Evolutionary conservation across 2,797 vertebrate genomes (phyloP), one percentile per base, ranked within the genome.

Genomic region (Enteromius treurensis): DNA sequence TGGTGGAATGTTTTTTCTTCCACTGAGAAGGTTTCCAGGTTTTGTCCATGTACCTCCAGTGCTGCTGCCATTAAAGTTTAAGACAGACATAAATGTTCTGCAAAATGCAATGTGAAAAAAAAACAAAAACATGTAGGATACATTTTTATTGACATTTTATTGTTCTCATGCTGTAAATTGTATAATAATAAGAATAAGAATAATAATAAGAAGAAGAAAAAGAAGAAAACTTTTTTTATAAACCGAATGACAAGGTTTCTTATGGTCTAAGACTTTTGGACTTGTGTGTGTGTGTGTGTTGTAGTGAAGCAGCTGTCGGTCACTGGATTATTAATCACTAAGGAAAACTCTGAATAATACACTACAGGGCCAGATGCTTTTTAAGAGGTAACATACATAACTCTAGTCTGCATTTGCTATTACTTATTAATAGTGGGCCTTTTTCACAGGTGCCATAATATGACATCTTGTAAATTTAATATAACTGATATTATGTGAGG

Each of bases 251-350:
- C 26, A 14, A 55, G 10, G 21, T n/a, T 21, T 62, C 13, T 26
- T 14, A 13, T 29, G 23, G 23, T 29, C 58, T 29, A 13, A 62
- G 58, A 62, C 5, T 62, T 62, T 62, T 62, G 23, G 58, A 29
- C 26, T 13, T 51, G 32, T 67, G 32, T 67, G 64, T 67, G 55
- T 64, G 26, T 17, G 70, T 29, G n/a, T 17, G 26, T n/a, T 71
- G 29, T 19, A 69, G 32, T 76, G 79, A 45, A 47, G 53, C 17
- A 70, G 53, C 71, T 60, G 75, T 65, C 86, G 3, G 64, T 84
- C 84, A 65, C 73, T 88, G 23, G 55, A 84, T 86, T 84, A 88
- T 88, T 86, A 86, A 86, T 82, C 64, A n/a, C n/a, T 9, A 13
- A 80, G 32, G 70, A n/a, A 47, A 70, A 79, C 68, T 40, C 45